Evolutionary conservation across 2,888 invertebrate species (phyloP).

Genomic region (Exephanes ischioxanthus): DNA sequence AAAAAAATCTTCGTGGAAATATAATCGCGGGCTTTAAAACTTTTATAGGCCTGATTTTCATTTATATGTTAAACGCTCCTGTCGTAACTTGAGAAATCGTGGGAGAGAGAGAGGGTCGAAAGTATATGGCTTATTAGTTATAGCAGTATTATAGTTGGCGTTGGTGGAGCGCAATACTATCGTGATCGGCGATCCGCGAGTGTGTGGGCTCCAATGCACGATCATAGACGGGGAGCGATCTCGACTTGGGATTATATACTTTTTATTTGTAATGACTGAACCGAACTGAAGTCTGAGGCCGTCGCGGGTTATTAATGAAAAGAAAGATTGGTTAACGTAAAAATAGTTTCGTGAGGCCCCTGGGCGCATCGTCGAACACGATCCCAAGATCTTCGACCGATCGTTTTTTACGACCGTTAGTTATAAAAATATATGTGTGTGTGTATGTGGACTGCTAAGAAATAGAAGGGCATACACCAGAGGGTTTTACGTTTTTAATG

Average conservation of each 20-base stretch:
- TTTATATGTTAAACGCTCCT: conserved; percentile 82
- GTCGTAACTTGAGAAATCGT: conserved; percentile 75
- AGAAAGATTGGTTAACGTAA: conserved; percentile 15
- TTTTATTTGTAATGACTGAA: conserved; percentile 77
- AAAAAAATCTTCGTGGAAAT: conserved; percentile 68
- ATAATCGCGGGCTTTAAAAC: conserved; percentile 81
- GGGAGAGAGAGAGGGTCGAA: neutral
- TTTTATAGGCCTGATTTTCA: conserved; percentile 82
- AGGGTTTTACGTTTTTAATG: neutral
- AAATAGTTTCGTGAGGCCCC: conserved; percentile 10
- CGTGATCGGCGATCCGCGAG: neutral
- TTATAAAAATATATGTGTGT: neutral
- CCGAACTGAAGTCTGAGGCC: conserved; percentile 53
- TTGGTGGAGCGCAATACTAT: neutral
- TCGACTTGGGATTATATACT: conserved; percentile 18
- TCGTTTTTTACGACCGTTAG: conserved; percentile 54
- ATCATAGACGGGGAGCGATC: conserved; percentile 53
- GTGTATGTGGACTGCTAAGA: neutral
- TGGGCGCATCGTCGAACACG: neutral
- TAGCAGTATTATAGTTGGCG: conserved; percentile 48
- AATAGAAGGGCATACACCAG: neutral
- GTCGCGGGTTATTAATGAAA: conserved; percentile 48
- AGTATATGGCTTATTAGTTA: conserved; percentile 7
- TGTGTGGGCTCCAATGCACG: conserved; percentile 48
- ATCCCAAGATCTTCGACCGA: conserved; percentile 29